Conservation (phyloP, 2,888 invertebrate genomes). For the Apodemia zela region DNA sequence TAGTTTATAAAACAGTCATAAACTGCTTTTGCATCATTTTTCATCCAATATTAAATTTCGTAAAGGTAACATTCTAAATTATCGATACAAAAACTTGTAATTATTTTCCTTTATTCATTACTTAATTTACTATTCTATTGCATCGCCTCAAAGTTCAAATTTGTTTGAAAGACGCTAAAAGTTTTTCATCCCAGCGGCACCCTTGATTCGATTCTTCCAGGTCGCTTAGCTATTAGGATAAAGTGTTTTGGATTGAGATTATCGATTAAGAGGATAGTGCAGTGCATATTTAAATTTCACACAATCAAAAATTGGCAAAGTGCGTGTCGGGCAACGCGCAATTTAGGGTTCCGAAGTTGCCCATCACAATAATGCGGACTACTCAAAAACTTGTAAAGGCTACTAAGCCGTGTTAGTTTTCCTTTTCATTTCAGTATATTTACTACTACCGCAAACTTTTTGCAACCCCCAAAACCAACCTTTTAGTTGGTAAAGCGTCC, state of each 20-base stretch:
- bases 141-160: conserved; percentile 7
- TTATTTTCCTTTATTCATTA: neutral
- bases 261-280: conserved; percentile 6
- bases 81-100: conserved; percentile 17
- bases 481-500: neutral
- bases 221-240: conserved; percentile 36
- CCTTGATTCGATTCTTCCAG: conserved; percentile 38
- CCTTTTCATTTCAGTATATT: too few relatives aligned
- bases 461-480: too few relatives aligned
- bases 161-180: conserved; percentile 17
- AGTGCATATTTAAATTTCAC: conserved; percentile 10
- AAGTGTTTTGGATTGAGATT: conserved; percentile 32
- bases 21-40: conserved; percentile 19
- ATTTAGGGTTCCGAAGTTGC: too few relatives aligned
- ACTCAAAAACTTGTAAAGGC: too few relatives aligned
- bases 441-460: too few relatives aligned
- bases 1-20: neutral
- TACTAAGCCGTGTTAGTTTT: too few relatives aligned
- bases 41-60: conserved; percentile 23
- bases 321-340: too few relatives aligned
- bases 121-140: neutral
- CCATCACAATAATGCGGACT: too few relatives aligned
- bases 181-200: conserved; percentile 25
- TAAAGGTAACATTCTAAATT: conserved; percentile 20
- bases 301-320: too few relatives aligned